Conservation (phyloP, 2,797 vertebrate species). For the Luscinia luscinia region DNA sequence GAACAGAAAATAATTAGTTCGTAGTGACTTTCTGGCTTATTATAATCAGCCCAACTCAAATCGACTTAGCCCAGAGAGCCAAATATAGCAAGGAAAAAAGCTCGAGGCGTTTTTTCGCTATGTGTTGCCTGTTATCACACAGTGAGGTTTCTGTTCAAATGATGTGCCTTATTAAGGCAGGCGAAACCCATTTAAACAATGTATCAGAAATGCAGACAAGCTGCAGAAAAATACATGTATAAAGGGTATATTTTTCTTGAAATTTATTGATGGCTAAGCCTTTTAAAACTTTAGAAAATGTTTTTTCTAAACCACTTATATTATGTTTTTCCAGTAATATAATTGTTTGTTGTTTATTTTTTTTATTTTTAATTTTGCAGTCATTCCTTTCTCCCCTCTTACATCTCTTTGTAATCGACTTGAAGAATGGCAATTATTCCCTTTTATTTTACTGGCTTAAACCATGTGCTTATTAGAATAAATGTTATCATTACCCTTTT, state of each 20-base stretch:
- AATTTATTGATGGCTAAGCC: constrained; percentile 49
- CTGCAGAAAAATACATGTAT: constrained; percentile 28
- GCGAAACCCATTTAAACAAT: constrained; percentile 60
- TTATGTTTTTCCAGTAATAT: background rate
- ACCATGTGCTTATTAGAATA: constrained; percentile 59
- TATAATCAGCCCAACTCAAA: constrained; percentile 73
- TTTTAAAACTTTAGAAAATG: constrained; percentile 36
- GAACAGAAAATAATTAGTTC: constrained; percentile 77
- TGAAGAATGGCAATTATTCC: constrained; percentile 52
- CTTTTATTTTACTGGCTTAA: constrained; percentile 64
- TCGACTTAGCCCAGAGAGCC: constrained; percentile 69
- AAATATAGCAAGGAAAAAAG: constrained; percentile 70
- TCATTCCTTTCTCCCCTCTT: background rate
- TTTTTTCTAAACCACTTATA: constrained; percentile 13
- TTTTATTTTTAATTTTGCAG: background rate
- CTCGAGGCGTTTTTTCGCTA: constrained; percentile 45
- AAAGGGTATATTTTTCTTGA: constrained; percentile 20
- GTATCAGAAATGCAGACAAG: constrained; percentile 45
- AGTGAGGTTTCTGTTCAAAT: constrained; percentile 67
- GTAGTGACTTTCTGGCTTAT: constrained; percentile 71
- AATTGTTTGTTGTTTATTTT: background rate
- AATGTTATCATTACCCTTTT: constrained; percentile 53
- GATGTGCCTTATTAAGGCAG: constrained; percentile 69
- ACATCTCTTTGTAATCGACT: background rate
- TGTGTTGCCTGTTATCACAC: constrained; percentile 60